phyloP scores from a whole-genome alignment of 2,113 vertebrate genomes.

The Petroica traversi region DNA sequence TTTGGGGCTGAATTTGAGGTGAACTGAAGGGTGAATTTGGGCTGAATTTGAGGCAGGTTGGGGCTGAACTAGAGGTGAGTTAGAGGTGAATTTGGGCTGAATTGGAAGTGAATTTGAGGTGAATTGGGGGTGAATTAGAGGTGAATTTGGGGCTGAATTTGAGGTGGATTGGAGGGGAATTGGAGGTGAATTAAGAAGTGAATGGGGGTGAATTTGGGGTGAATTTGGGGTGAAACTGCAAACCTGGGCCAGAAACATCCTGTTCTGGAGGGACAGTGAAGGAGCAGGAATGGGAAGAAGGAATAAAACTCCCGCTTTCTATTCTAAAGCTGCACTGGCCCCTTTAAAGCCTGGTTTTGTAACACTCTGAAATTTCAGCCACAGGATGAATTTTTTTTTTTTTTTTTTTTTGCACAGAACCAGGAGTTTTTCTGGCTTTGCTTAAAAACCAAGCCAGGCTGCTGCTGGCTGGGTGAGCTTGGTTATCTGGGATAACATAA shows the following conservation, averaged over 20 bases:
- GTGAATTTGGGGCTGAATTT: background rate
- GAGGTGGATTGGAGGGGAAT: no score
- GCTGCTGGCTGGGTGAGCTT: background rate
- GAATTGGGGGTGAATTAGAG: no score
- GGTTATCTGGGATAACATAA: background rate
- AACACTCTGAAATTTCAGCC: background rate
- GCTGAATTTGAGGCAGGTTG: no score
- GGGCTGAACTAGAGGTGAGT: no score
- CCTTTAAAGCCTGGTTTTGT: background rate
- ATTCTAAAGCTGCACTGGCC: background rate
- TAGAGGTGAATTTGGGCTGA: no score
- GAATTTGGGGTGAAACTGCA: no score
- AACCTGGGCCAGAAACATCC: fast-evolving
- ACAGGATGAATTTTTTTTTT: background rate
- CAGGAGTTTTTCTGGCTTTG: background rate
- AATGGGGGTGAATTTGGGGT: no score
- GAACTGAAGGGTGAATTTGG: no score
- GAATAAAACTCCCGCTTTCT: background rate
- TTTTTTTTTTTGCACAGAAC: background rate
- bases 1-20: no score
- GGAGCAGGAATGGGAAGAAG: background rate
- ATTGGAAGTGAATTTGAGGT: no score
- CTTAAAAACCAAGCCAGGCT: background rate
- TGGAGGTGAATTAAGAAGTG: no score
- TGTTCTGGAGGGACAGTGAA: background rate